Conservation (phyloP, 2,113 vertebrate genomes). For the Coreoperca whiteheadi region DNA sequence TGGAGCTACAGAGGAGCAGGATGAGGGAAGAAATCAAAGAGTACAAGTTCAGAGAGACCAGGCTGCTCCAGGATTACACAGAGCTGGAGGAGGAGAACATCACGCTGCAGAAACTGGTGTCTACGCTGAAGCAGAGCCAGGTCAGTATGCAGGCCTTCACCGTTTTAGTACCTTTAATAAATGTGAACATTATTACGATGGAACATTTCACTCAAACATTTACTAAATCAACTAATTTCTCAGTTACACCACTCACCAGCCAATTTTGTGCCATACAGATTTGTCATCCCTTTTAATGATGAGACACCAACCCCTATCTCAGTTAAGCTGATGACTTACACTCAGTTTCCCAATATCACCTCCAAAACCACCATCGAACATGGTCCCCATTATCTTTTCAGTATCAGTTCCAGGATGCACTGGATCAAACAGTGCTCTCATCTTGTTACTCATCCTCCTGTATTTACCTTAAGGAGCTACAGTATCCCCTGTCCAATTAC, state of each 20-base stretch:
- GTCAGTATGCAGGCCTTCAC: conserved; percentile 70
- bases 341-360: neutral
- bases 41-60: conserved; percentile 95
- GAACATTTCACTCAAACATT: neutral
- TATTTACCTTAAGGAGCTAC: neutral
- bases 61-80: conserved; percentile 96
- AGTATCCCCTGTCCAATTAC: neutral
- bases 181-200: neutral
- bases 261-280: neutral
- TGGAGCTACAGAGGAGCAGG: conserved; percentile 92
- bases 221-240: neutral
- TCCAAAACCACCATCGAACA: neutral
- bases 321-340: neutral
- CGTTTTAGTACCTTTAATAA: neutral
- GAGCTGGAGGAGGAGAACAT: conserved; percentile 99
- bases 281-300: conserved; percentile 17
- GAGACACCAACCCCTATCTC: neutral
- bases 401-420: neutral
- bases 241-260: neutral
- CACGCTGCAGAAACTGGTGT: conserved; percentile 96
- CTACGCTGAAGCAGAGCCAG: conserved; percentile 97
- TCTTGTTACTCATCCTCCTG: conserved; percentile 11
- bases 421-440: neutral
- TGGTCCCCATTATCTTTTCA: neutral
- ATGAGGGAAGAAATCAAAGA: conserved; percentile 98